Conservation (phyloP, 37 sponge, comb jelly and placozoan species). For the Chondrosia reniformis region DNA sequence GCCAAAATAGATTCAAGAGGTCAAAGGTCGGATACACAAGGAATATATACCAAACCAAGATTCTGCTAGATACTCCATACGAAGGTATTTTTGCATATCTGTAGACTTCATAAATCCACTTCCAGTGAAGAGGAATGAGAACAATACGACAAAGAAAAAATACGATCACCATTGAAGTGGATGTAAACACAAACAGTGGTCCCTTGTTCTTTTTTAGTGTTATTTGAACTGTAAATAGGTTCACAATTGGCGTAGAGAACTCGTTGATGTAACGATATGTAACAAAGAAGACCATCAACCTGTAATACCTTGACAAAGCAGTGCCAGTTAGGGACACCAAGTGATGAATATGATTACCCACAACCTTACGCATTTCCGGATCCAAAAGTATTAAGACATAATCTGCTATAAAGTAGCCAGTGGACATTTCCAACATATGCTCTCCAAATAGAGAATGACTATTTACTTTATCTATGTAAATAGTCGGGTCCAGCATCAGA, state of each 20-base stretch:
- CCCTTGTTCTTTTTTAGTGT: slow-evolving; percentile 2
- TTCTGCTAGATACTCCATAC: too few species aligned
- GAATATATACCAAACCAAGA: slow-evolving; percentile 14
- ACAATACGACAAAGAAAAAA: slow-evolving; percentile 58
- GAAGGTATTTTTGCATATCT: too few species aligned
- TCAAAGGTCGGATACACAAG: slow-evolving; percentile 43
- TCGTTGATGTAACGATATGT: slow-evolving; percentile 39
- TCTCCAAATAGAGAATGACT: slow-evolving; percentile 41
- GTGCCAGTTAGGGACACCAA: slow-evolving; percentile 28
- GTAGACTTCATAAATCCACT: background rate
- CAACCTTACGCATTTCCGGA: slow-evolving; percentile 30
- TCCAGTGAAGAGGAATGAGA: slow-evolving; percentile 50
- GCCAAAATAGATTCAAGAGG: slow-evolving; percentile 61
- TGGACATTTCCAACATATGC: slow-evolving; percentile 32
- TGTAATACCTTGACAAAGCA: slow-evolving; percentile 15
- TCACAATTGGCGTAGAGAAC: slow-evolving; percentile 59
- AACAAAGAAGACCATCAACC: slow-evolving; percentile 40
- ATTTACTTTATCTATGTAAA: slow-evolving; percentile 15
- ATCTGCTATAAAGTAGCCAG: slow-evolving; percentile 65
- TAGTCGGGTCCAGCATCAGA: slow-evolving; percentile 14
- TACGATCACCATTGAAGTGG: slow-evolving; percentile 33
- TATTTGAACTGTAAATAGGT: slow-evolving; percentile 27
- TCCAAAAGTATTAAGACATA: slow-evolving; percentile 31
- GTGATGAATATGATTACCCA: slow-evolving; percentile 35
- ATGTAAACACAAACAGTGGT: slow-evolving; percentile 3